A percentile compares a stretch with the other conserved stretches of the same genome.
phyloP scores from a whole-genome alignment of 2,888 invertebrate species.

The Meliscaeva auricollis region DNA sequence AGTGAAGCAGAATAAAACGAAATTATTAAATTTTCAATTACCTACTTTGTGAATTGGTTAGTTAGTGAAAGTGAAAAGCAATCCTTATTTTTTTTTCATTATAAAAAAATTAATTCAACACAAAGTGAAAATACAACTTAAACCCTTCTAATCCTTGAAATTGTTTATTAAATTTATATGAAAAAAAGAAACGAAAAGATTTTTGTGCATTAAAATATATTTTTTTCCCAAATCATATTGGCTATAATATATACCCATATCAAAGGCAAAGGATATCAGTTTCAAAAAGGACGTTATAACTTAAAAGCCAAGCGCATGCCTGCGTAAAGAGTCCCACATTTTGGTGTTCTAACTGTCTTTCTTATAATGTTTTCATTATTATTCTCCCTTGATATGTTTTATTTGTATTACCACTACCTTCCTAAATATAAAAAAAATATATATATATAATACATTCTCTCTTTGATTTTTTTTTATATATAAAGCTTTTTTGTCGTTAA shows the following conservation, averaged over 20 bases:
- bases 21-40: background rate
- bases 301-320: conserved; percentile 41
- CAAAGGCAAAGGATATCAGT: conserved; percentile 44
- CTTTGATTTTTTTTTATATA: conserved; percentile 6
- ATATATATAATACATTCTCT: conserved; percentile 17
- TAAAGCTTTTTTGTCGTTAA: conserved; percentile 39
- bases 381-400: conserved; percentile 38
- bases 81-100: too few relatives aligned
- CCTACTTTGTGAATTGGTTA: background rate
- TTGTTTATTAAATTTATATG: background rate
- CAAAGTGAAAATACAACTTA: conserved; percentile 7
- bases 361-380: conserved; percentile 45
- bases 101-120: background rate
- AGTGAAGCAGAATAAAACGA: too few relatives aligned
- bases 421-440: conserved; percentile 20
- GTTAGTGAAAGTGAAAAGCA: background rate
- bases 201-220: conserved; percentile 4
- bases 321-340: conserved; percentile 36
- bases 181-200: background rate
- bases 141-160: background rate
- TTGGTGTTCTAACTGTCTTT: conserved; percentile 29
- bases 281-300: conserved; percentile 48
- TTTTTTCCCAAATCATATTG: conserved; percentile 17
- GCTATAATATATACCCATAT: conserved; percentile 17
- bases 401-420: conserved; percentile 37